Evolutionary conservation across 2,888 invertebrate species (phyloP).

Genomic region (Ennomos fuscantarius): DNA sequence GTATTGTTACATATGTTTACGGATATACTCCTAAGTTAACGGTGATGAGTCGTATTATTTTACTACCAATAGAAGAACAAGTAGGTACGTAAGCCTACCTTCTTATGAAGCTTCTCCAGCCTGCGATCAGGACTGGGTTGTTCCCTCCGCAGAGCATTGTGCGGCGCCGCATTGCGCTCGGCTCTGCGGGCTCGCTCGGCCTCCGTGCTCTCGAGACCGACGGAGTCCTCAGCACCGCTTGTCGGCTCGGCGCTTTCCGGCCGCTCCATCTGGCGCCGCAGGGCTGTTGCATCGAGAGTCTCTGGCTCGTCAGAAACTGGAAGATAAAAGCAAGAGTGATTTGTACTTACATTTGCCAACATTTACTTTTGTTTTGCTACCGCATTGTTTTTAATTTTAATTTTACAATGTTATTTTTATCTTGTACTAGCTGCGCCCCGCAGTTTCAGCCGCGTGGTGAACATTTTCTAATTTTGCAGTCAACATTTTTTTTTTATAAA

Average conservation of each 20-base stretch:
- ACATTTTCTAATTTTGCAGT: too few species aligned
- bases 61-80: too few species aligned
- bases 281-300: constrained; percentile 60
- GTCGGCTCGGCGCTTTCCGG: constrained; percentile 45
- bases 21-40: too few species aligned
- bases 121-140: constrained; percentile 69
- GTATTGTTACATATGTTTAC: too few species aligned
- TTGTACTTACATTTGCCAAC: too few species aligned
- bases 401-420: too few species aligned
- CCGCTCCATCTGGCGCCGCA: constrained; percentile 54
- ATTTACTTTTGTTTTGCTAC: too few species aligned
- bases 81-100: constrained; percentile 53
- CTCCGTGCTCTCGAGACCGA: constrained; percentile 36
- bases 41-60: too few species aligned
- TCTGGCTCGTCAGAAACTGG: constrained; percentile 71
- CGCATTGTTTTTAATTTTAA: too few species aligned
- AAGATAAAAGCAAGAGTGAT: constrained; percentile 3
- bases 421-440: too few species aligned
- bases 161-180: constrained; percentile 69
- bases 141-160: constrained; percentile 51
- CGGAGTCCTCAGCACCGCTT: constrained; percentile 39
- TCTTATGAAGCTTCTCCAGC: constrained; percentile 81
- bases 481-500: too few species aligned
- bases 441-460: too few species aligned
- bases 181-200: constrained; percentile 67